Evolutionary conservation across 2,888 invertebrate species (phyloP).

Genomic region (Dynastes tityus): DNA sequence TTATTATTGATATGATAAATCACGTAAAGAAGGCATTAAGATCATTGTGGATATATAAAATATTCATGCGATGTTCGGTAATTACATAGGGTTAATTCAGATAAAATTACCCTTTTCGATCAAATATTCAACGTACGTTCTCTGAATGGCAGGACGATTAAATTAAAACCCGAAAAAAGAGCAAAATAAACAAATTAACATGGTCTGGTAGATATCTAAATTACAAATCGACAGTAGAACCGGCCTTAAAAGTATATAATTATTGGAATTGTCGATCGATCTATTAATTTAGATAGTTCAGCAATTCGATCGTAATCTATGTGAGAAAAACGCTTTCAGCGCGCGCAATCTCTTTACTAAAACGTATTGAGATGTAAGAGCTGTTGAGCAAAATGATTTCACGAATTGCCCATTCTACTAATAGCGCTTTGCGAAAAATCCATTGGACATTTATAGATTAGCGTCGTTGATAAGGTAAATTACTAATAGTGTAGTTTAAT

Average conservation of each 20-base stretch:
- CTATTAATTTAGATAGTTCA: slow-evolving; percentile 46
- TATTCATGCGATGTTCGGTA: slow-evolving; percentile 17
- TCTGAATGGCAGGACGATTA: neutral
- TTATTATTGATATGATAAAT: slow-evolving; percentile 12
- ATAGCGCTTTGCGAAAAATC: slow-evolving; percentile 32
- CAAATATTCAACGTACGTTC: slow-evolving; percentile 32
- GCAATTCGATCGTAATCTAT: slow-evolving; percentile 44
- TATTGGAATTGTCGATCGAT: slow-evolving; percentile 42
- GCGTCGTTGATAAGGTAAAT: slow-evolving; percentile 28
- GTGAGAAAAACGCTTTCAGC: slow-evolving; percentile 18
- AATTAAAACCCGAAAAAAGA: slow-evolving; percentile 8
- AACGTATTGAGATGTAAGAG: slow-evolving; percentile 21
- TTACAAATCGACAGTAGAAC: slow-evolving; percentile 40
- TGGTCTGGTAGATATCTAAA: slow-evolving; percentile 41
- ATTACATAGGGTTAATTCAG: slow-evolving; percentile 34
- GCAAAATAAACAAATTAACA: slow-evolving; percentile 35
- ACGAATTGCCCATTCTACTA: slow-evolving; percentile 26
- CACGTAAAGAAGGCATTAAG: slow-evolving; percentile 39
- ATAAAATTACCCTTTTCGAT: slow-evolving; percentile 30
- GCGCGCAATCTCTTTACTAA: slow-evolving; percentile 2
- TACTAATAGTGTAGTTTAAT: slow-evolving; percentile 39
- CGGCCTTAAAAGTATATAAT: slow-evolving; percentile 40
- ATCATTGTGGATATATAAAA: slow-evolving; percentile 12
- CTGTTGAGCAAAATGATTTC: slow-evolving; percentile 24
- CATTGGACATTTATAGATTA: slow-evolving; percentile 14